phyloP scores from a whole-genome alignment of 35 echinoderm and acorn worm species.

The Apostichopus parvimensis region DNA sequence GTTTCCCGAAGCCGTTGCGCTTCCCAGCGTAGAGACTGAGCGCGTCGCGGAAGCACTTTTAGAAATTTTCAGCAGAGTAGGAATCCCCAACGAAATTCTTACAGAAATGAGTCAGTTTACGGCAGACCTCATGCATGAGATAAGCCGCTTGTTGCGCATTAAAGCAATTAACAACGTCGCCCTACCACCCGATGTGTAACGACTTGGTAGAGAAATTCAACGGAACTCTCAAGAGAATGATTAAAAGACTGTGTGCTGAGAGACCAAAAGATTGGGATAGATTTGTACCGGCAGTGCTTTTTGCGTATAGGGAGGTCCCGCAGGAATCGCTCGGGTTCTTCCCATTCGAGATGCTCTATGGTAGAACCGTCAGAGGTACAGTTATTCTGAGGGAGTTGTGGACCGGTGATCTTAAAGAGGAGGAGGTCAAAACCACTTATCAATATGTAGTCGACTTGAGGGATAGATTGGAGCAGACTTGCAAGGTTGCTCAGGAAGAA shows the following conservation, averaged over 20 bases:
- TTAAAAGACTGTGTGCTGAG: constrained; percentile 46
- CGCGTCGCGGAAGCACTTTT: constrained; percentile 54
- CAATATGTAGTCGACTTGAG: constrained; percentile 1
- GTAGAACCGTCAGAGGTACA: not conserved
- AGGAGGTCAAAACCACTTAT: not conserved
- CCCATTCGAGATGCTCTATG: not conserved
- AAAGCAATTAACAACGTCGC: not conserved
- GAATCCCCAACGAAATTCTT: constrained; percentile 48
- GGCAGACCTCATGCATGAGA: constrained; percentile 45
- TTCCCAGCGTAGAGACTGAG: constrained; percentile 34
- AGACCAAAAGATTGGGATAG: constrained; percentile 59
- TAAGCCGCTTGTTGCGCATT: constrained; percentile 48
- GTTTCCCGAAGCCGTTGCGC: constrained; percentile 54
- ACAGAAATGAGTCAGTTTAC: constrained; percentile 53
- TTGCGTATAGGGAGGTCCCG: constrained; percentile 24
- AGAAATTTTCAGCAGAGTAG: constrained; percentile 45
- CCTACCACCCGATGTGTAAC: not conserved
- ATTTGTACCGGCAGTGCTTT: constrained; percentile 46
- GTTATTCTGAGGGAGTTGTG: constrained; percentile 18
- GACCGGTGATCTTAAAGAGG: not conserved
- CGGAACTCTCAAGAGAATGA: constrained; percentile 43
- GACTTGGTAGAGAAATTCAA: constrained; percentile 37
- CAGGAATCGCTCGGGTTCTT: constrained; percentile 13
- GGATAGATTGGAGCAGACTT: not conserved
- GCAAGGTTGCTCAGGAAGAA: not conserved